Evolutionary conservation across 2,113 vertebrate genomes (phyloP), one percentile per base, ranked within the genome.

Genomic region (Barnardius zonarius): DNA sequence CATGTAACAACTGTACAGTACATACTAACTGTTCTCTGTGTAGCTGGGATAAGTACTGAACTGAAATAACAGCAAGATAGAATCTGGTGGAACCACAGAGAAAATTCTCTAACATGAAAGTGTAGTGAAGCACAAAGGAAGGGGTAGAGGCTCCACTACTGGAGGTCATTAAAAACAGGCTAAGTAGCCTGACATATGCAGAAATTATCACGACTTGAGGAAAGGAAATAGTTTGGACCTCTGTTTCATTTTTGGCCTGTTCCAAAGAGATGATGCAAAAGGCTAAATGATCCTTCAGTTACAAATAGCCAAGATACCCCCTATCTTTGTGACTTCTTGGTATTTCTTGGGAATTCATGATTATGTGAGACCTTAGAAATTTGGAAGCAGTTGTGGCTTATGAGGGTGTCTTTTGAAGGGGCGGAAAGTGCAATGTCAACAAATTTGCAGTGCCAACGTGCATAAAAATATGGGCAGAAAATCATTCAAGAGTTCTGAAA

Each of bases 401-500:
- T 43, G 17, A 52, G 8, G 11, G 2, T 8, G 2, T 43, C 19
- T 59, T 82, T 78, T 17, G 3, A 0, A 0, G 2, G 10, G 23
- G 5, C 4, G 41, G 28, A 37, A 76, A 25, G 7, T 48, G 14
- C 12, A 63, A 25, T 80, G n/a, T 39, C 49, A 46, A 27, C 39
- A 86, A 88, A 59, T 17, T 17, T 59, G 31, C 24, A 70, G 11
- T 68, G 13, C 17, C 83, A 80, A 83, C 33, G 7, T 80, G 25
- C 14, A 18, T 73, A 52, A 83, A 91, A 83, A 76, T 27, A 44
- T 6, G 15, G 44, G 8, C 8, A 39, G 54, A 90, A 90, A 81
- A 52, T 69, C 1, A 41, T 49, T 62, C 12, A 91, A 55, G 41
- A 52, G 9, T 77, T 93, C 28, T 57, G 69, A 62, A 67, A 70